Evolutionary conservation across 2,888 invertebrate genomes (phyloP).

Genomic region (Allacma fusca): DNA sequence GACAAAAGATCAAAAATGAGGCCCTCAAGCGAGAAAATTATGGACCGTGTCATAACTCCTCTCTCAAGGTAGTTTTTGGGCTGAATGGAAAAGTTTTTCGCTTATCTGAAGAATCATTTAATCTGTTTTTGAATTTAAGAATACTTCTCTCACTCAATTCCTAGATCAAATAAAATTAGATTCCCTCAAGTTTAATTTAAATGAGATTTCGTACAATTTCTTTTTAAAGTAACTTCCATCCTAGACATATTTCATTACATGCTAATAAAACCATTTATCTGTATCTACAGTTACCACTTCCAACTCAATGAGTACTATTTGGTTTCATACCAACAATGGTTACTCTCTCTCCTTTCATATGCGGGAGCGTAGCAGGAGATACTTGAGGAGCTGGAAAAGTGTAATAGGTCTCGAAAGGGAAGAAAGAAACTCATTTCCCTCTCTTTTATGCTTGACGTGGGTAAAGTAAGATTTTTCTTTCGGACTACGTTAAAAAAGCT

Average conservation of each 20-base stretch:
- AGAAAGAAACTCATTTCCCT: no score
- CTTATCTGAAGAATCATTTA: background rate
- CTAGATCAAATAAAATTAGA: background rate
- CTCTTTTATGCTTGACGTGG: no score
- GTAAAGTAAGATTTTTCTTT: no score
- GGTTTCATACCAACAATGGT: no score
- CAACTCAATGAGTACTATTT: background rate
- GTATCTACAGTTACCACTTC: background rate
- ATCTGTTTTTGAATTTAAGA: constrained; percentile 9
- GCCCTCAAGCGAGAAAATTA: background rate
- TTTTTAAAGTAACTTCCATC: background rate
- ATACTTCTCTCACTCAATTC: background rate
- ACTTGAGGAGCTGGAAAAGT: no score
- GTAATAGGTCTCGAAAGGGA: no score
- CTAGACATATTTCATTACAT: background rate
- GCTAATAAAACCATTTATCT: background rate
- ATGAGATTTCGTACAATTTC: background rate
- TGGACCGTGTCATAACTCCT: background rate
- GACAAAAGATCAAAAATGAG: background rate
- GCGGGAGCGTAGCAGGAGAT: no score
- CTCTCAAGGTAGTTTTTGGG: background rate
- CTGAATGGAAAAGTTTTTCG: background rate
- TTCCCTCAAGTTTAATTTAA: background rate
- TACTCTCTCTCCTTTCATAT: no score
- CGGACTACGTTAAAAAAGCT: no score